Conservation (phyloP, 2,113 vertebrate genomes). For the Siniperca chuatsi region DNA sequence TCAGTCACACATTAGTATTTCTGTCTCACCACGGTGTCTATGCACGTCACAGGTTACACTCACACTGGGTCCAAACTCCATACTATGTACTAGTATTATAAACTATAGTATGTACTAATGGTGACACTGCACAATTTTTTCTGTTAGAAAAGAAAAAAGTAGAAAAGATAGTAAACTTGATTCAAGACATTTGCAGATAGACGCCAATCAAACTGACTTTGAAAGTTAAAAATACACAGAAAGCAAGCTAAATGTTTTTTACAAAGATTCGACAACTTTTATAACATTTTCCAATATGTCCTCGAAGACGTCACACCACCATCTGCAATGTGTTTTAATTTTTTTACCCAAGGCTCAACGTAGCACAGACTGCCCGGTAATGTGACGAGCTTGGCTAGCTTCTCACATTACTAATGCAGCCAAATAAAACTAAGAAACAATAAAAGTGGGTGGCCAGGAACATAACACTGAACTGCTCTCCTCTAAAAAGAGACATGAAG, state of each 20-base stretch:
- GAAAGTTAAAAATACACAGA: background rate
- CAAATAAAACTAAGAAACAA: constrained; percentile 64
- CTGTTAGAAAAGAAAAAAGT: too few relatives aligned
- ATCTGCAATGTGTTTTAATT: constrained; percentile 52
- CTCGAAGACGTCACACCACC: constrained; percentile 44
- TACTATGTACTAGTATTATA: background rate
- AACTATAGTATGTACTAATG: background rate
- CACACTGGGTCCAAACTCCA: background rate
- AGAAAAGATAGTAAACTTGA: background rate
- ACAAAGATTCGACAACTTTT: constrained; percentile 31
- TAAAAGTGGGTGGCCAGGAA: constrained; percentile 60
- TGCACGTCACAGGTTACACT: constrained; percentile 9
- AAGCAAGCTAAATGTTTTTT: background rate
- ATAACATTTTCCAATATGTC: constrained; percentile 32
- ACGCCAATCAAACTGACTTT: background rate
- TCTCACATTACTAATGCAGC: constrained; percentile 38
- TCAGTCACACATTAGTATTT: constrained; percentile 25
- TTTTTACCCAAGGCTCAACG: constrained; percentile 38
- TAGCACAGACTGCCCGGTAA: constrained; percentile 38
- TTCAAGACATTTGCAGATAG: constrained; percentile 1
- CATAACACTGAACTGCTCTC: constrained; percentile 18
- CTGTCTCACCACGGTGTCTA: background rate
- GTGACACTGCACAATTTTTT: background rate
- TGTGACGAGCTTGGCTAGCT: constrained; percentile 44
- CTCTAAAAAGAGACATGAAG: background rate